Evolutionary conservation across 2,797 vertebrate genomes (phyloP).

Genomic region (Liparis tanakae): DNA sequence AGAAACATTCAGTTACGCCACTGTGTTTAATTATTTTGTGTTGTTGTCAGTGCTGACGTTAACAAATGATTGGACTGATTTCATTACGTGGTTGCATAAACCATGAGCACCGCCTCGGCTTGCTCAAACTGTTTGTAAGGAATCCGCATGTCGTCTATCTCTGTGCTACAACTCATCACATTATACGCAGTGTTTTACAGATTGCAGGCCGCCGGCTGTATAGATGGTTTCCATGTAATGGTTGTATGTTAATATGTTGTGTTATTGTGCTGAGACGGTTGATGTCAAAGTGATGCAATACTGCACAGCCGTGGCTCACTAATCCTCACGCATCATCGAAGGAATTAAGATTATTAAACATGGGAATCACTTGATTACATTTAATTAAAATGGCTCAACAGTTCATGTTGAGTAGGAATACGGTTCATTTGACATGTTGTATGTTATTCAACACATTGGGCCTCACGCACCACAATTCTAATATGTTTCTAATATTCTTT

Average conservation of each 20-base stretch:
- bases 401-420: background rate
- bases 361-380: slow-evolving; percentile 16
- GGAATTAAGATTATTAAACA: slow-evolving; percentile 21
- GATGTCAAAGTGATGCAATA: slow-evolving; percentile 14
- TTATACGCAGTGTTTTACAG: background rate
- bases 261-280: background rate
- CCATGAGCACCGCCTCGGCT: background rate
- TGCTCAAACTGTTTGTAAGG: background rate
- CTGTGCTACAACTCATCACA: background rate
- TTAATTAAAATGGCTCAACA: background rate
- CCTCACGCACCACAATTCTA: background rate
- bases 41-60: too few relatives aligned
- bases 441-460: background rate
- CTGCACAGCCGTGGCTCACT: slow-evolving; percentile 6
- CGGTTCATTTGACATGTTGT: background rate
- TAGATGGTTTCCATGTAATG: background rate
- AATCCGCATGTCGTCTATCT: slow-evolving; percentile 1
- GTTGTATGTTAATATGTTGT: background rate
- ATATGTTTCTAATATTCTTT: background rate
- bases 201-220: background rate
- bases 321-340: slow-evolving; percentile 26
- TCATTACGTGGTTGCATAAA: slow-evolving; percentile 6
- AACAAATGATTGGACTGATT: slow-evolving; percentile 19
- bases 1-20: slow-evolving; percentile 10
- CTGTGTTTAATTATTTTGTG: background rate